Base-by-base conservation (phyloP, 2,888 invertebrate species). In the Ormyrus labotus region DNA sequence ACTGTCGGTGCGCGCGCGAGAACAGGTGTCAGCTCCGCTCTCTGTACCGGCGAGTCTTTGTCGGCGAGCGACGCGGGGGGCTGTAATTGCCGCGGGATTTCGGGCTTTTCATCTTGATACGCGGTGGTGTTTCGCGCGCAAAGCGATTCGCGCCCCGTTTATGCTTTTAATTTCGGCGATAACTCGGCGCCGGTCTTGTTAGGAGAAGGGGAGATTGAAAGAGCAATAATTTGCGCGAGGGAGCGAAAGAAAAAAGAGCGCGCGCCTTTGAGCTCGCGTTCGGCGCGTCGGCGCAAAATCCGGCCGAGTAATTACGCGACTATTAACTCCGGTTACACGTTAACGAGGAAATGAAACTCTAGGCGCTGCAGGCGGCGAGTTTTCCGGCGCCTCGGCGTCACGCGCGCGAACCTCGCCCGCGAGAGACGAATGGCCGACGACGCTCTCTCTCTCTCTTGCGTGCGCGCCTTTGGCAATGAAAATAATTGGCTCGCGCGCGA, bases 401-500 rank as follows among this genome's bases (percentile, higher is more conserved):
- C 45, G 2, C 67, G n/a, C 67, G n/a, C 53, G 10, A 51, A 2
- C 53, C 5, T n/a, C 6, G 50, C 13, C 61, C 50, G 55, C 19
- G 55, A 82, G 83, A 82, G 87, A 87, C 87, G 34, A 34, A 34
- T 34, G 34, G 34, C 34, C 34, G 63, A 64, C 34, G 67, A 65
- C 34, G 4, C 19, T 6, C 67, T 53, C 53, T 53, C 67, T 53
- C 53, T 2, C 50, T 3, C 65, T 50, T 45, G n/a, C 1, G 45
- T 10, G 55, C 82, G 83, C 83, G 87, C 88, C 87, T 87, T 87
- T 87, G 87, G 86, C 87, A 85, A 86, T 85, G 84, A 85, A 86
- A 86, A 86, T 87, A 88, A 90, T 89, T 90, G 89, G 88, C 89
- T 87, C 88, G 34, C 4, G 34, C 34, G 2, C 34, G 34, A 34